Conservation (phyloP, 2,888 invertebrate genomes). For the Epirrhoe alternata region DNA sequence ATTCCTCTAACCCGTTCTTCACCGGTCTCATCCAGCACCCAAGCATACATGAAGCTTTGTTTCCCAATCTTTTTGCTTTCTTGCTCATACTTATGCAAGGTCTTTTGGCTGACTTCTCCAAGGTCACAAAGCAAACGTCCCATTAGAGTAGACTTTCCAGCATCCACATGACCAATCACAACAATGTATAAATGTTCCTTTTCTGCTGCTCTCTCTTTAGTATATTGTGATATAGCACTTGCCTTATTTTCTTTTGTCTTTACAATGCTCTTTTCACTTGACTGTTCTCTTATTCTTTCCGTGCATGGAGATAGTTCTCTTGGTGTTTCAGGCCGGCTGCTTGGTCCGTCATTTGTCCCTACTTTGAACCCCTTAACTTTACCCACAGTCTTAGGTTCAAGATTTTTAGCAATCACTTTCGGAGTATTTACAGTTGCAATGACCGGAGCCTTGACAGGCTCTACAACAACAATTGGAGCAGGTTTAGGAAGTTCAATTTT, state of each 20-base stretch:
- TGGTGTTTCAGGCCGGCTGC: conserved; percentile 82
- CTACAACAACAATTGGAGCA: conserved; percentile 55
- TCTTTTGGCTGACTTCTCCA: conserved; percentile 93
- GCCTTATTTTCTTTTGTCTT: conserved; percentile 83
- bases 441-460: conserved; percentile 61
- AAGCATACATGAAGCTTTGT: conserved; percentile 98
- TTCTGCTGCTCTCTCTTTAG: conserved; percentile 90
- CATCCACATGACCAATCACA: conserved; percentile 98
- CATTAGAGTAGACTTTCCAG: conserved; percentile 98
- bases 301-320: conserved; percentile 89
- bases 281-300: conserved; percentile 79
- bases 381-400: conserved; percentile 71
- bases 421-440: conserved; percentile 60
- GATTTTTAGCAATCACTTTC: conserved; percentile 73
- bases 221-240: conserved; percentile 87
- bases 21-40: conserved; percentile 99
- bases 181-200: conserved; percentile 96
- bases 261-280: conserved; percentile 73
- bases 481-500: conserved; percentile 54
- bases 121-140: conserved; percentile 95
- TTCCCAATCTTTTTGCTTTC: conserved; percentile 99
- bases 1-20: conserved; percentile 98
- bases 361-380: conserved; percentile 87
- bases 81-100: conserved; percentile 98
- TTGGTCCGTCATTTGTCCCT: conserved; percentile 54